Percentiles rank a stretch among this genome's conserved stretches.
Conservation (phyloP, 1,140 invertebrate genomes). For the Nautilus pompilius region DNA sequence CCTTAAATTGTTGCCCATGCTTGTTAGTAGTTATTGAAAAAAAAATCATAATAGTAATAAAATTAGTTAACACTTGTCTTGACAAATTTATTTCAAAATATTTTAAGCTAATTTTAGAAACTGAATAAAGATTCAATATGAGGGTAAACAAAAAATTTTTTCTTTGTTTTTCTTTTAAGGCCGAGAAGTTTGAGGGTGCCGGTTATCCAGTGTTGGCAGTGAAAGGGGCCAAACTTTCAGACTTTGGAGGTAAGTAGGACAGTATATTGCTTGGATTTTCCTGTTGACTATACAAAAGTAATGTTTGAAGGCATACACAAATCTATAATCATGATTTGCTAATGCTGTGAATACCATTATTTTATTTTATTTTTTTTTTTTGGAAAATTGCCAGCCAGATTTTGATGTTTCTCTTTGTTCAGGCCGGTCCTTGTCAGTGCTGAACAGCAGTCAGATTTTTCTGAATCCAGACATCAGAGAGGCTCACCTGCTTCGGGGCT, state of each 20-base stretch:
- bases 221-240: conserved; percentile 73
- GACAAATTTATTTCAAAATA: no score
- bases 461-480: conserved; percentile 87
- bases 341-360: neutral
- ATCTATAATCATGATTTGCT: neutral
- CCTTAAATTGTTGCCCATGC: no score
- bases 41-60: no score
- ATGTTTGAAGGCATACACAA: neutral
- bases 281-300: neutral
- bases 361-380: conserved; percentile 5
- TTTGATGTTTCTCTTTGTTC: no score
- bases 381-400: no score
- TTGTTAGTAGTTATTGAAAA: no score
- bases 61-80: no score
- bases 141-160: no score
- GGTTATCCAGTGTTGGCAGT: conserved; percentile 77
- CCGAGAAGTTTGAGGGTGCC: conserved; percentile 77
- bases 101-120: no score
- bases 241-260: conserved; percentile 65
- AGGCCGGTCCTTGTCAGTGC: conserved; percentile 51
- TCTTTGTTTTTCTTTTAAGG: conserved; percentile 57
- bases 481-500: conserved; percentile 79
- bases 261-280: neutral
- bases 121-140: no score
- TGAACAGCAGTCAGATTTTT: conserved; percentile 54